Percentiles rank a stretch among this genome's conserved stretches.
These are phyloP conservation scores for Nyctibius bracteatus DNA, from an alignment of 2,113 vertebrate species.

Conservation along the genomic window DNA sequence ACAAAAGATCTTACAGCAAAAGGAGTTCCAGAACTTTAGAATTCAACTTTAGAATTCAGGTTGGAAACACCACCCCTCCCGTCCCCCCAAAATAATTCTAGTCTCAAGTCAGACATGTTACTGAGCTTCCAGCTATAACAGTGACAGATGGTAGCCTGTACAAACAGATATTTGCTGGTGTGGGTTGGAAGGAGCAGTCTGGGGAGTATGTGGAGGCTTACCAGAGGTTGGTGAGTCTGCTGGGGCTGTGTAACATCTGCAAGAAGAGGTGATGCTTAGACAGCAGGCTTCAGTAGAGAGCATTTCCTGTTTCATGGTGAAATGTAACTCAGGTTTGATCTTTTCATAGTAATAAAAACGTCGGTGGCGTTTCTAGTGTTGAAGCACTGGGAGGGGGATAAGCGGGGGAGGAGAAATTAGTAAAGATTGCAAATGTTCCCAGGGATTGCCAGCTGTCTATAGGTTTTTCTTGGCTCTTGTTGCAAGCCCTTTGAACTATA, in stretches of 20 bases:
- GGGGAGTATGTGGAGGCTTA: background rate
- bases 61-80: background rate
- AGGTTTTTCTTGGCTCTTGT: slow-evolving; percentile 42
- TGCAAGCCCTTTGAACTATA: slow-evolving; percentile 21
- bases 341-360: slow-evolving; percentile 9
- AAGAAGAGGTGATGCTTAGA: background rate
- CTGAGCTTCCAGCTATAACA: background rate
- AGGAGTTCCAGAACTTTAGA: background rate
- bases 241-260: background rate
- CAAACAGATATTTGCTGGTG: background rate
- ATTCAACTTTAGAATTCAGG: background rate
- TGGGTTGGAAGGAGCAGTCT: background rate
- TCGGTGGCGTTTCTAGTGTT: background rate
- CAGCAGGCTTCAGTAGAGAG: background rate
- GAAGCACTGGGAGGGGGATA: background rate
- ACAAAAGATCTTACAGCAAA: background rate
- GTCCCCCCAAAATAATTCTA: background rate
- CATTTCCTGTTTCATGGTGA: background rate
- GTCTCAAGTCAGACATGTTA: background rate
- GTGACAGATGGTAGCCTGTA: background rate
- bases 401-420: background rate
- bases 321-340: background rate
- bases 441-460: slow-evolving; percentile 36
- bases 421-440: slow-evolving; percentile 7
- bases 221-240: background rate